Conservation (phyloP, 2,888 invertebrate species). For the Tridacna gigas region DNA sequence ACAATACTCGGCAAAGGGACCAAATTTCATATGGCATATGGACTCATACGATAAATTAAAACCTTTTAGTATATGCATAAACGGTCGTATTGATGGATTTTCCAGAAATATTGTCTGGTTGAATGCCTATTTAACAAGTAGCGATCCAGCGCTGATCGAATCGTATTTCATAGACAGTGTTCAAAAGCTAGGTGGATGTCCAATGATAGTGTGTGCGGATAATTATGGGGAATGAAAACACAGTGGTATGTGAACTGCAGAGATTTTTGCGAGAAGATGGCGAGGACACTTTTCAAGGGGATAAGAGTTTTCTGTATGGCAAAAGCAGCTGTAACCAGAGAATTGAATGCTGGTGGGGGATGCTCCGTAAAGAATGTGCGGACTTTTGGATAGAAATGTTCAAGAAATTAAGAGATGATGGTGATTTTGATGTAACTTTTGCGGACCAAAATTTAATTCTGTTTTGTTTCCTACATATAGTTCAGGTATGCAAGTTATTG, state of each 20-base stretch:
- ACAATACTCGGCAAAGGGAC: conserved; percentile 44
- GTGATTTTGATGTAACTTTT: conserved; percentile 34
- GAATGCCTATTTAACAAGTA: conserved; percentile 50
- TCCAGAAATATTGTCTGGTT: conserved; percentile 62
- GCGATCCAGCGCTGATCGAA: conserved; percentile 49
- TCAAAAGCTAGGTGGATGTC: conserved; percentile 40
- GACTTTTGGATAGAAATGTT: conserved; percentile 60
- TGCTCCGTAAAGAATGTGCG: conserved; percentile 41
- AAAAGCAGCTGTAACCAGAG: conserved; percentile 55
- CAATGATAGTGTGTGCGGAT: conserved; percentile 42
- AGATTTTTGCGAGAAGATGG: conserved; percentile 29
- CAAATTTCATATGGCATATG: conserved; percentile 61
- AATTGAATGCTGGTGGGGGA: conserved; percentile 64
- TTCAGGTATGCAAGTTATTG: conserved; percentile 51
- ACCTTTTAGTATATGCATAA: conserved; percentile 54
- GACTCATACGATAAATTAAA: conserved; percentile 59
- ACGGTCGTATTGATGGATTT: conserved; percentile 46
- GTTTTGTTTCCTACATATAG: conserved; percentile 59
- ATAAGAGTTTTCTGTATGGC: conserved; percentile 43
- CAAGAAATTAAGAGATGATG: conserved; percentile 30
- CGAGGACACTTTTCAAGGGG: conserved; percentile 19
- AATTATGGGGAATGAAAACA: conserved; percentile 62
- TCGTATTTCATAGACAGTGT: conserved; percentile 47
- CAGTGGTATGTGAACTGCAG: conserved; percentile 18
- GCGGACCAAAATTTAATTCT: conserved; percentile 45